phyloP scores from a whole-genome alignment of 2,113 vertebrate genomes.

The Poeciliopsis prolifica region DNA sequence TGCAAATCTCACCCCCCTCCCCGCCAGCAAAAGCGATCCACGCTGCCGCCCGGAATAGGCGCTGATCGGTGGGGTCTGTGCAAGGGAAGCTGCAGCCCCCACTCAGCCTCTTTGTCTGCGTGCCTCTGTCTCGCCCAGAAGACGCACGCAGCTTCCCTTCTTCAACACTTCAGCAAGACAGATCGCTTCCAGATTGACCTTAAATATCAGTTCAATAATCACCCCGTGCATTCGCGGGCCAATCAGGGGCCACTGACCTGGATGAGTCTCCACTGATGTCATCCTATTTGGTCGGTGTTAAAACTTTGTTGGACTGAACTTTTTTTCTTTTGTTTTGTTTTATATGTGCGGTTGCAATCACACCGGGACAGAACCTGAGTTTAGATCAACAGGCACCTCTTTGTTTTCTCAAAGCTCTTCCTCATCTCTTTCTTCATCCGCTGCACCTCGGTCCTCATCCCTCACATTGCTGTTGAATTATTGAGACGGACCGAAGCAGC shows the following conservation, averaged over 20 bases:
- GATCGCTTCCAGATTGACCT: neutral
- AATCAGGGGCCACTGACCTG: neutral
- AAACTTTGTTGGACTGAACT: neutral
- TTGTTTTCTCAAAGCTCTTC: slow-evolving; percentile 1
- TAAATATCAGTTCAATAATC: neutral
- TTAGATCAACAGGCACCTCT: slow-evolving; percentile 20
- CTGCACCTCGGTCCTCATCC: slow-evolving; percentile 40
- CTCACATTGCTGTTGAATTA: slow-evolving; percentile 73
- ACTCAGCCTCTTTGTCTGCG: slow-evolving; percentile 53
- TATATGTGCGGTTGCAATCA: neutral
- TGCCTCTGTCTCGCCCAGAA: slow-evolving; percentile 59
- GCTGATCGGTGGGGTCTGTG: slow-evolving; percentile 26
- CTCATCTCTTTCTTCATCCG: slow-evolving; percentile 29
- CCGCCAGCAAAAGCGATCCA: neutral
- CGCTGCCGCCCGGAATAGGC: neutral
- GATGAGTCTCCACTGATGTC: neutral
- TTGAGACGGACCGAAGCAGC: slow-evolving; percentile 74
- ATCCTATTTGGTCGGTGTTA: neutral
- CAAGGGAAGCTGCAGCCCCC: slow-evolving; percentile 46
- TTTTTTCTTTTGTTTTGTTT: neutral
- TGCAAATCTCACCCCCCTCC: neutral
- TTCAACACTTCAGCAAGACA: neutral
- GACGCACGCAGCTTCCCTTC: slow-evolving; percentile 33
- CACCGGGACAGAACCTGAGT: slow-evolving; percentile 12
- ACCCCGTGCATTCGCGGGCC: neutral